A percentile compares a stretch with the other conserved stretches of the same genome.
Conservation (phyloP, 2,797 vertebrate species). For the Lates japonicus region DNA sequence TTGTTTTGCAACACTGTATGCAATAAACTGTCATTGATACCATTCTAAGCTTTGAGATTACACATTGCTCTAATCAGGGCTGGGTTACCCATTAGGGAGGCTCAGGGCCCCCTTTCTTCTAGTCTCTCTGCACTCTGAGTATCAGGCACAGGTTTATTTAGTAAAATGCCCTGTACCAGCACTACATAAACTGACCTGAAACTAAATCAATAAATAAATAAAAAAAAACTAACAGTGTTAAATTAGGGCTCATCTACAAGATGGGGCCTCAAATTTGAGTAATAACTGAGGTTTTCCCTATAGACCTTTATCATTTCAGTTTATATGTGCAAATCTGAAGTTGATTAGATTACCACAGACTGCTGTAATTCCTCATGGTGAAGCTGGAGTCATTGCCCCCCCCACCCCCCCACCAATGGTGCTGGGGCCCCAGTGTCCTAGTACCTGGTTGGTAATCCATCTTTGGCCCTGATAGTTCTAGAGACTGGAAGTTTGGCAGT, state of each 20-base stretch:
- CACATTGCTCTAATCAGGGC: background rate
- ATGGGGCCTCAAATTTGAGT: background rate
- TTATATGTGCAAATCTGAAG: background rate
- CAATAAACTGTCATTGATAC: background rate
- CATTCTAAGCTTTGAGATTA: background rate
- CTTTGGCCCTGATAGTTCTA: background rate
- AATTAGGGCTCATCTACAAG: too few species aligned
- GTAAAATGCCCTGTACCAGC: background rate
- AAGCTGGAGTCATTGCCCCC: background rate
- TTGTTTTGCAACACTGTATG: background rate
- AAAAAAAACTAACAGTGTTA: background rate
- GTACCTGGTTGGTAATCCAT: background rate
- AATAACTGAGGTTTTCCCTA: background rate
- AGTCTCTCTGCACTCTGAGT: background rate
- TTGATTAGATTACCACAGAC: background rate
- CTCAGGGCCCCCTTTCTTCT: background rate
- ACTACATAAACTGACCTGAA: background rate
- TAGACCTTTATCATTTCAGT: background rate
- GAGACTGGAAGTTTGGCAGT: conserved; percentile 1
- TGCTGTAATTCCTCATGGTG: background rate
- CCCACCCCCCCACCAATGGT: background rate
- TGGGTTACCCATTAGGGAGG: background rate
- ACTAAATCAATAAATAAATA: background rate
- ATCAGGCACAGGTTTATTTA: background rate
- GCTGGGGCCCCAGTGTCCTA: background rate